Base-by-base conservation (phyloP, 2,113 vertebrate species). In the Promerops cafer region DNA sequence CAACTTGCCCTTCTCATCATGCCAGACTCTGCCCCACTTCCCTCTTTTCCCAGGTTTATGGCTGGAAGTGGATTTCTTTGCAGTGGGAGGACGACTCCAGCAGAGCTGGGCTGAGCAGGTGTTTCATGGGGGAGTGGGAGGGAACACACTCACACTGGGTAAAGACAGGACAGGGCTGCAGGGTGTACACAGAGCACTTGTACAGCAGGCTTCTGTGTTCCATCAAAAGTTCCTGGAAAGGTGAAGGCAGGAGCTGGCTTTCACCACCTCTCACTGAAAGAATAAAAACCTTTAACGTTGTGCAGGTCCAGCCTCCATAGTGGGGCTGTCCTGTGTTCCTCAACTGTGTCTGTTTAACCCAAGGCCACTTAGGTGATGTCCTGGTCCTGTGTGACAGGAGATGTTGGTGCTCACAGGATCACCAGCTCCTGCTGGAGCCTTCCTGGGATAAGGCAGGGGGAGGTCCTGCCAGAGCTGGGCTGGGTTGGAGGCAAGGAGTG, bases 121-220 rank as follows among this genome's bases (percentile, higher is more conserved):
- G 64, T 72, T 87, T 54, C 4, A 4, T 59, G 76, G 53, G 52
- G 44, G 20, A 11, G 70, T 72, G 82, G 87, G 74, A 71, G 47
- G 21, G 70, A 59, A 39, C 2, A 1, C 16, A 47, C 33, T 57
- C 37, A 15, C 18, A 2, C 59, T 19, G 18, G 66, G 49, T 52
- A 21, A 61, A 42, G 77, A 31, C 60, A 59, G 70, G 15, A 30
- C 59, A 42, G 66, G 59, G 49, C 68, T 91, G 68, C 24, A 20
- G 60, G 71, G 37, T 74, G 69, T 89, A 89, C 89, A 74, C 94
- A 93, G 35, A 88, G 59, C 87, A 74, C 68, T 96, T 86, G 2
- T 27, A n/a, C 59, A 82, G 85, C 45, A 61, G 69, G 13, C 44
- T 68, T 64, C 93, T 96, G 89, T 5, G 20, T 70, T 93, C 77